Evolutionary conservation across 2,888 invertebrate species (phyloP).

Genomic region (Neoscelio sp.): DNA sequence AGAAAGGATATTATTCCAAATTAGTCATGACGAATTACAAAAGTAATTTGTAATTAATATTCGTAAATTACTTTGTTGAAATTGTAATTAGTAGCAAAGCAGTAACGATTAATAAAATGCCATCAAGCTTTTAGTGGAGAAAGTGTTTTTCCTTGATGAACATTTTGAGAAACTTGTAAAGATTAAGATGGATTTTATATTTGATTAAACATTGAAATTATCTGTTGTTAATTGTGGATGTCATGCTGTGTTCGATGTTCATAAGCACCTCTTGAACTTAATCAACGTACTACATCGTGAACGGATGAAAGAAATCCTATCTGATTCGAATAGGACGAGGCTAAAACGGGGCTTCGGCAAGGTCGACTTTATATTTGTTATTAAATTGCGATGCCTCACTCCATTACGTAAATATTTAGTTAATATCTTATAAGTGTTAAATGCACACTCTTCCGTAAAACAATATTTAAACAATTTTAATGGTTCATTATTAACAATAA

Average conservation of each 20-base stretch:
- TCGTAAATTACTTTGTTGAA: too few species aligned
- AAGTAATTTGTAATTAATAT: too few species aligned
- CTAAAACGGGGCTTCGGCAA: conserved; percentile 75
- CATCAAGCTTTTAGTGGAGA: too few species aligned
- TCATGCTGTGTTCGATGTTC: conserved; percentile 40
- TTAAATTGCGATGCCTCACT: conserved; percentile 29
- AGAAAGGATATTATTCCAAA: too few species aligned
- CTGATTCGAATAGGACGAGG: conserved; percentile 77
- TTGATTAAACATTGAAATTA: conserved; percentile 35
- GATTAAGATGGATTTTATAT: conserved; percentile 9
- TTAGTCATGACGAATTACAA: too few species aligned
- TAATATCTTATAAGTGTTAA: not conserved
- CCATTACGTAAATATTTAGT: conserved; percentile 4
- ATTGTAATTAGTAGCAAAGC: too few species aligned
- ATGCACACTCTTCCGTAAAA: too few species aligned
- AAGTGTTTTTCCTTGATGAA: not conserved
- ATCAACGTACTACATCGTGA: conserved; percentile 69
- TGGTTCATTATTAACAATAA: too few species aligned
- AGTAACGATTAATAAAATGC: too few species aligned
- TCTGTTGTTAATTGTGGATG: conserved; percentile 43
- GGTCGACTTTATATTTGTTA: conserved; percentile 67
- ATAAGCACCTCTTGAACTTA: conserved; percentile 65
- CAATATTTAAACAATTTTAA: not conserved
- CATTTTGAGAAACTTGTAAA: conserved; percentile 1
- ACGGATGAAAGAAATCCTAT: conserved; percentile 74